These are phyloP conservation scores for Ctenopoma kingsleyae DNA, from an alignment of 2,797 vertebrate genomes.

Conservation along the genomic window DNA sequence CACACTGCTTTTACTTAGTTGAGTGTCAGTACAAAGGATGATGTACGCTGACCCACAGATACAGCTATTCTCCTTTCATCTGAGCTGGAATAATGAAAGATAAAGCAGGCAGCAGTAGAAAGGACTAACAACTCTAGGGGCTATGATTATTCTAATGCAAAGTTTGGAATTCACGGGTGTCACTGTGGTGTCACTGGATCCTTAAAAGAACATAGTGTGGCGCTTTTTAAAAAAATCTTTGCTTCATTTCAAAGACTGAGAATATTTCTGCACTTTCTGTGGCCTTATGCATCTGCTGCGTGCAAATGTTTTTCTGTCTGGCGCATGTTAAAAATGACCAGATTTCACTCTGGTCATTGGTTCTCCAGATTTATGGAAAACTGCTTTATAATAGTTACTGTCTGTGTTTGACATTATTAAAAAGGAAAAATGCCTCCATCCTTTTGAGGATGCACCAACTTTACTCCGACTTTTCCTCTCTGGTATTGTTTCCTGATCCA, in stretches of 20 bases:
- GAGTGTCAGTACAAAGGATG: conserved; percentile 62
- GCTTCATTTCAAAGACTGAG: conserved; percentile 10
- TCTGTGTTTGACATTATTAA: neutral
- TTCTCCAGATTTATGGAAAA: conserved; percentile 20
- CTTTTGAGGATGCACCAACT: too few relatives aligned
- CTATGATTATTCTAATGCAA: conserved; percentile 47
- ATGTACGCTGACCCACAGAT: conserved; percentile 53
- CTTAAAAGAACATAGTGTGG: conserved; percentile 7
- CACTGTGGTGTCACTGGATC: conserved; percentile 14
- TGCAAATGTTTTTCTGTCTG: conserved; percentile 12
- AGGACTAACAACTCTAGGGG: conserved; percentile 31
- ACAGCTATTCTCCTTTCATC: conserved; percentile 62
- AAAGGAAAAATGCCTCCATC: neutral
- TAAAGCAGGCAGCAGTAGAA: conserved; percentile 43
- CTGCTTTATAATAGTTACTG: neutral
- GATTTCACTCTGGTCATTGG: neutral
- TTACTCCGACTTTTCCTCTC: neutral
- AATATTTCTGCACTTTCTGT: conserved; percentile 19
- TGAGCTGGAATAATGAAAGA: conserved; percentile 54
- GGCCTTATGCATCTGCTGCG: conserved; percentile 6
- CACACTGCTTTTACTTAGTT: conserved; percentile 52
- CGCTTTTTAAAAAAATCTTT: neutral
- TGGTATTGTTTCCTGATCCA: neutral
- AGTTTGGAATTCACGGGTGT: conserved; percentile 28
- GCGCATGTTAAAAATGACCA: conserved; percentile 1